Percentiles rank a stretch among this genome's conserved stretches.
Evolutionary conservation across 2,113 vertebrate genomes (phyloP).

Genomic region (Austrofundulus limnaeus): DNA sequence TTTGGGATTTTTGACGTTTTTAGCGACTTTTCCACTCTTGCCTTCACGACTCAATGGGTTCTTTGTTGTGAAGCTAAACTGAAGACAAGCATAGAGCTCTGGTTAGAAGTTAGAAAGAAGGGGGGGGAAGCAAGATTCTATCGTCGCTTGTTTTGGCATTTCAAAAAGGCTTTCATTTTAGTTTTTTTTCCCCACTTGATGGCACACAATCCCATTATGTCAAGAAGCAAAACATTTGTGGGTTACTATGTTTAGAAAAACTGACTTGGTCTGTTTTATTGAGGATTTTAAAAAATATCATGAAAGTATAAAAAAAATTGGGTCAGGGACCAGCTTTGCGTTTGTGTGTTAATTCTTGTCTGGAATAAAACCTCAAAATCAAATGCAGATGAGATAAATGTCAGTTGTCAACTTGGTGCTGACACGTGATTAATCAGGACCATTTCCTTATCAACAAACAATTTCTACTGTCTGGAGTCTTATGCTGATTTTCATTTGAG

Average conservation of each 20-base stretch:
- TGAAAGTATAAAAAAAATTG: conserved; percentile 8
- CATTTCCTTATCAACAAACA: conserved; percentile 58
- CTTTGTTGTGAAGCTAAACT: conserved; percentile 48
- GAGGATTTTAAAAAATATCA: background rate
- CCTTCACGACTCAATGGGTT: conserved; percentile 41
- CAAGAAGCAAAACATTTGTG: conserved; percentile 34
- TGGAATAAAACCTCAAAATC: conserved; percentile 43
- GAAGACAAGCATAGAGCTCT: conserved; percentile 23
- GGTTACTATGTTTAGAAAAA: conserved; percentile 35
- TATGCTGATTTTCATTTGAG: conserved; percentile 44
- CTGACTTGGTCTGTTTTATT: conserved; percentile 18
- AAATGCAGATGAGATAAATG: conserved; percentile 53
- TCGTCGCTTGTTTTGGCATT: conserved; percentile 36
- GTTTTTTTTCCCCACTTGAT: conserved; percentile 16
- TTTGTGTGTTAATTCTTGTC: conserved; percentile 48
- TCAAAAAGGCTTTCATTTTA: conserved; percentile 27
- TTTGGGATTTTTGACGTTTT: conserved; percentile 58
- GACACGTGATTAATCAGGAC: conserved; percentile 56
- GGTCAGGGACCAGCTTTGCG: conserved; percentile 21
- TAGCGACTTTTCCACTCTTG: conserved; percentile 19
- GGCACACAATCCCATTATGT: conserved; percentile 36
- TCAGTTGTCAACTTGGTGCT: conserved; percentile 54
- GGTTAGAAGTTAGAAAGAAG: conserved; percentile 16
- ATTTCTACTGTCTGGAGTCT: conserved; percentile 44
- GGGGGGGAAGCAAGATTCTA: conserved; percentile 20